phyloP scores from a whole-genome alignment of 2,888 invertebrate genomes.

The Lasioglossum zephyrum region DNA sequence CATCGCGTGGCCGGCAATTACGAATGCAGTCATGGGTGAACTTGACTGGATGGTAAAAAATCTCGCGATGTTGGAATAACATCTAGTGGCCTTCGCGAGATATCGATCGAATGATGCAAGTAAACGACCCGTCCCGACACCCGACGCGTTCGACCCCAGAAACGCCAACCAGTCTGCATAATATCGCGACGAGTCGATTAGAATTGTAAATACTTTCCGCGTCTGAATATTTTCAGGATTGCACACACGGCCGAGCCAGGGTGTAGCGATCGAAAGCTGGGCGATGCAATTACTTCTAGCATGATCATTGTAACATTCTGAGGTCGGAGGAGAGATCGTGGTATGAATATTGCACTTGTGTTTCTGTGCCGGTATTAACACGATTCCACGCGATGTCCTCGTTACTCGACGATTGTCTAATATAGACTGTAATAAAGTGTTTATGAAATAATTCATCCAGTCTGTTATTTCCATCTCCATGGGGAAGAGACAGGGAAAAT shows the following conservation, averaged over 20 bases:
- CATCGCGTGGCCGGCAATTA: slow-evolving; percentile 18
- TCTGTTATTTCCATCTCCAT: not conserved
- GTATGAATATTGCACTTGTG: not conserved
- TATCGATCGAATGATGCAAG: slow-evolving; percentile 43
- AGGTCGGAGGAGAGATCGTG: not conserved
- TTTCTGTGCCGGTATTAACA: slow-evolving; percentile 1
- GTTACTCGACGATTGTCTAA: slow-evolving; percentile 16
- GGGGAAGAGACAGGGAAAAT: too few species aligned
- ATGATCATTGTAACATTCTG: not conserved
- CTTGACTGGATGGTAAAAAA: slow-evolving; percentile 45
- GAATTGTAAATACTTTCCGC: not conserved
- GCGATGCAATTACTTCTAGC: not conserved
- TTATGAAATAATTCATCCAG: not conserved
- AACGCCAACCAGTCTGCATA: slow-evolving; percentile 14
- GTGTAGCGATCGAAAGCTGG: not conserved
- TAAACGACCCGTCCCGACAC: slow-evolving; percentile 39
- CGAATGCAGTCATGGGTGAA: slow-evolving; percentile 34
- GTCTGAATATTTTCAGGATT: not conserved
- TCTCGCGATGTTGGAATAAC: slow-evolving; percentile 32
- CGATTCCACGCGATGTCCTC: slow-evolving; percentile 1
- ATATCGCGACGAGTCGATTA: not conserved
- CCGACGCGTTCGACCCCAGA: not conserved
- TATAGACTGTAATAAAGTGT: slow-evolving; percentile 35
- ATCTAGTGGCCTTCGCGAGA: slow-evolving; percentile 43
- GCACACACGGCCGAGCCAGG: not conserved